Conservation (phyloP, 2,888 invertebrate species). For the Trisateles emortualis region DNA sequence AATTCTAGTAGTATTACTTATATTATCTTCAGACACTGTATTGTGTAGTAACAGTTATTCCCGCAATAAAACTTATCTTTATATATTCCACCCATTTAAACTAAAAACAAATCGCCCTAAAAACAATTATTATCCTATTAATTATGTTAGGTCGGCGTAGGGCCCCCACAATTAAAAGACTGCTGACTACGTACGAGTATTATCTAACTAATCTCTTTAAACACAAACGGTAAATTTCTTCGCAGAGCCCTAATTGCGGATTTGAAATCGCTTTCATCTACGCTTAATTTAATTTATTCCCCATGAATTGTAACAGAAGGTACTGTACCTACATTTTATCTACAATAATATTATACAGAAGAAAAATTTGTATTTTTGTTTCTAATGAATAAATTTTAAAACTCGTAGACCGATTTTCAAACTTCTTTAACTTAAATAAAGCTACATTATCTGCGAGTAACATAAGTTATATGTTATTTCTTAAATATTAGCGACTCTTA, state of each 20-base stretch:
- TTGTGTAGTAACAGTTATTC: not conserved
- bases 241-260: constrained; percentile 44
- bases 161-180: constrained; percentile 54
- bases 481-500: too few relatives aligned
- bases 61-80: not conserved
- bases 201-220: constrained; percentile 53
- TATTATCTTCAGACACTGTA: too few relatives aligned
- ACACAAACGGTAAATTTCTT: constrained; percentile 49
- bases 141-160: constrained; percentile 52
- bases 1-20: too few relatives aligned
- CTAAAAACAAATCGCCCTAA: constrained; percentile 3
- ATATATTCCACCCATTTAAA: not conserved
- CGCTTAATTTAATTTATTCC: constrained; percentile 50
- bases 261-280: constrained; percentile 52
- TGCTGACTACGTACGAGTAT: constrained; percentile 52
- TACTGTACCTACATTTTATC: constrained; percentile 24
- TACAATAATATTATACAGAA: too few relatives aligned
- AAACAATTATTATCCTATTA: constrained; percentile 40
- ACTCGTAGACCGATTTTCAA: too few relatives aligned
- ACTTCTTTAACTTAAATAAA: too few relatives aligned
- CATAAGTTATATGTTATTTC: too few relatives aligned
- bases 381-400: too few relatives aligned
- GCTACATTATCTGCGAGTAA: too few relatives aligned
- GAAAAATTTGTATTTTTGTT: too few relatives aligned
- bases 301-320: constrained; percentile 38